phyloP scores from a whole-genome alignment of 2,888 invertebrate species.

The Dynastes hyllus region DNA sequence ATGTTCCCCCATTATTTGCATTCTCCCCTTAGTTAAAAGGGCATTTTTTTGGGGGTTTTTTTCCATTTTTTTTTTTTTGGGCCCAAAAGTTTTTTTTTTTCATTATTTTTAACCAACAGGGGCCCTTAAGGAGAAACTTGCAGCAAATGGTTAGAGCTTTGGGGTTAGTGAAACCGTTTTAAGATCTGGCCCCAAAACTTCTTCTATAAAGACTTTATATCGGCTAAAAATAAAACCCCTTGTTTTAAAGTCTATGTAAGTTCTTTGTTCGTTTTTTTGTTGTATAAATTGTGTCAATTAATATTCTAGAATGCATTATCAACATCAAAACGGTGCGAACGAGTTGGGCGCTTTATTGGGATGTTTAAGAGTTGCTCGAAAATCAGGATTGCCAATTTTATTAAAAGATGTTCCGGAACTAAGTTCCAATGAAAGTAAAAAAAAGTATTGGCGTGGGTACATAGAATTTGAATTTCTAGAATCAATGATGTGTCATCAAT shows the following conservation, averaged over 20 bases:
- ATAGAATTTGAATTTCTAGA: slow-evolving; percentile 73
- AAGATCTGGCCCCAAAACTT: slow-evolving; percentile 64
- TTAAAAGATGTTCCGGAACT: background rate
- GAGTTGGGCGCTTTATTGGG: slow-evolving; percentile 72
- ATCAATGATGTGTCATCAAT: slow-evolving; percentile 74
- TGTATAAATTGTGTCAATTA: background rate
- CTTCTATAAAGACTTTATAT: slow-evolving; percentile 66
- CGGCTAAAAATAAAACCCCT: slow-evolving; percentile 67
- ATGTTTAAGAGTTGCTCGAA: slow-evolving; percentile 72
- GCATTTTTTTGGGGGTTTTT: too few species aligned
- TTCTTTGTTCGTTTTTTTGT: slow-evolving; percentile 16
- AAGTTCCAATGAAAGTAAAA: slow-evolving; percentile 53
- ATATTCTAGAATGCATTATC: slow-evolving; percentile 54
- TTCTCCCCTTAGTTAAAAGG: slow-evolving; percentile 63
- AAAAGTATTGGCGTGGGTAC: slow-evolving; percentile 74
- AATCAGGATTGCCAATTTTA: slow-evolving; percentile 54
- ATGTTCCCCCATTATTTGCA: slow-evolving; percentile 61
- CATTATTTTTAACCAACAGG: too few species aligned
- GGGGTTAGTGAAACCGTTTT: slow-evolving; percentile 67
- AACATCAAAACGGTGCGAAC: slow-evolving; percentile 55
- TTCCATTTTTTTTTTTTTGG: too few species aligned
- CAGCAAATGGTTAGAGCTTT: slow-evolving; percentile 72
- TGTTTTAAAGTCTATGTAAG: slow-evolving; percentile 64
- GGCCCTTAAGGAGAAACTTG: too few species aligned
- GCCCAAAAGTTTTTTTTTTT: too few species aligned